Conservation (phyloP, 2,888 invertebrate species). For the Nomada ruficornis region DNA sequence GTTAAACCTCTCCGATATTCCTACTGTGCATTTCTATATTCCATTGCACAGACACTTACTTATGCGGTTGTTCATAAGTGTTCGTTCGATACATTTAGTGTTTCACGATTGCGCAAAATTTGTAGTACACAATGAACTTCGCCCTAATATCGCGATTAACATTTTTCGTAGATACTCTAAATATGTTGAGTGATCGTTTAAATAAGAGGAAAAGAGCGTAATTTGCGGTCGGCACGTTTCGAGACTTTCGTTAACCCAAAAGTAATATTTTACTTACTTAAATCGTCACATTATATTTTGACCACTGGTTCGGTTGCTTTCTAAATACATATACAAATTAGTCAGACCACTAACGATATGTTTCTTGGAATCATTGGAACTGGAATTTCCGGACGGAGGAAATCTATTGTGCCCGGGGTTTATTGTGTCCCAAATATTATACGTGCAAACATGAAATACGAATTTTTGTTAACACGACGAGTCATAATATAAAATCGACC, state of each 20-base stretch:
- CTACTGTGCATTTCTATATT: not conserved
- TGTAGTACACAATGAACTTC: conserved; percentile 30
- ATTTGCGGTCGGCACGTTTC: not conserved
- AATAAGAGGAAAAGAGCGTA: not conserved
- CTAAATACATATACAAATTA: not conserved
- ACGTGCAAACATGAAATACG: too few species aligned
- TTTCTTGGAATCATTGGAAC: conserved; percentile 1
- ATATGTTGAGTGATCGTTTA: not conserved
- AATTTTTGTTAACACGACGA: not conserved
- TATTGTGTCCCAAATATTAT: too few species aligned
- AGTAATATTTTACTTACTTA: not conserved
- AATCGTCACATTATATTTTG: not conserved
- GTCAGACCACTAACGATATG: not conserved
- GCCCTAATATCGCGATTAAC: conserved; percentile 13
- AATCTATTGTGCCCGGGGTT: not conserved
- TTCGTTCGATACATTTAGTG: not conserved
- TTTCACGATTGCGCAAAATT: conserved; percentile 14
- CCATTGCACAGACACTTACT: not conserved
- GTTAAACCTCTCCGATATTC: not conserved
- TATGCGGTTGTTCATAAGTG: not conserved
- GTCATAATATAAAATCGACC: not conserved
- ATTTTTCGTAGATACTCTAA: not conserved
- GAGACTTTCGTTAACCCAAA: not conserved
- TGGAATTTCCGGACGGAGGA: not conserved
- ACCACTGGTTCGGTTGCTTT: not conserved